These are phyloP conservation scores for Rhinoderma darwinii DNA, from an alignment of 2,113 vertebrate species.

Conservation along the genomic window DNA sequence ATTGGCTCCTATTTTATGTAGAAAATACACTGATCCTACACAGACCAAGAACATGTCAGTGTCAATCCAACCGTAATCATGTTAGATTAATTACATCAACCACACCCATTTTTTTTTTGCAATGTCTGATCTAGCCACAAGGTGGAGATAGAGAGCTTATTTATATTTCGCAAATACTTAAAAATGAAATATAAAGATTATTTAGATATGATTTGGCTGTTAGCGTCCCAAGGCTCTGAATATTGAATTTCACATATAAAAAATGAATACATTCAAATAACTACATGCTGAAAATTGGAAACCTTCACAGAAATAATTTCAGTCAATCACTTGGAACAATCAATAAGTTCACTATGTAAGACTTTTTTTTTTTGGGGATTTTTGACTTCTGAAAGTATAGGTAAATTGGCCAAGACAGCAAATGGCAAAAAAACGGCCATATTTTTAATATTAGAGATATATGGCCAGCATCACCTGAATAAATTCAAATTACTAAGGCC, in stretches of 20 bases:
- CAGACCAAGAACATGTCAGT: not conserved
- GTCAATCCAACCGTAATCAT: not conserved
- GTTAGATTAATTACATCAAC: not conserved
- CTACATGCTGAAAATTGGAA: conserved; percentile 7
- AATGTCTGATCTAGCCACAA: not conserved
- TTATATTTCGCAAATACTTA: not conserved
- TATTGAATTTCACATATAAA: conserved; percentile 39
- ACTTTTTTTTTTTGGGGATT: not conserved
- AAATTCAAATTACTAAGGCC: too few relatives aligned
- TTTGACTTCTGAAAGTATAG: not conserved
- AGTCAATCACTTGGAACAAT: conserved; percentile 5
- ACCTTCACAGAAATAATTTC: not conserved
- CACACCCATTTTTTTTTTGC: conserved; percentile 19
- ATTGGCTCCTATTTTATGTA: too few relatives aligned
- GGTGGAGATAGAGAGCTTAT: conserved; percentile 38
- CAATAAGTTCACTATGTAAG: not conserved
- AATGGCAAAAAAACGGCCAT: too few relatives aligned
- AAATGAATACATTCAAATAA: conserved; percentile 29
- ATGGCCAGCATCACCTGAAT: too few relatives aligned
- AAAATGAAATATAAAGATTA: not conserved
- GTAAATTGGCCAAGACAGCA: too few relatives aligned
- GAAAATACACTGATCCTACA: not conserved
- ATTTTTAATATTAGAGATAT: too few relatives aligned
- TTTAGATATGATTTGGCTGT: not conserved
- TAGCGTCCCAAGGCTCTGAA: conserved; percentile 1